phyloP scores from a whole-genome alignment of 2,888 invertebrate species.

The Latheticus oryzae region DNA sequence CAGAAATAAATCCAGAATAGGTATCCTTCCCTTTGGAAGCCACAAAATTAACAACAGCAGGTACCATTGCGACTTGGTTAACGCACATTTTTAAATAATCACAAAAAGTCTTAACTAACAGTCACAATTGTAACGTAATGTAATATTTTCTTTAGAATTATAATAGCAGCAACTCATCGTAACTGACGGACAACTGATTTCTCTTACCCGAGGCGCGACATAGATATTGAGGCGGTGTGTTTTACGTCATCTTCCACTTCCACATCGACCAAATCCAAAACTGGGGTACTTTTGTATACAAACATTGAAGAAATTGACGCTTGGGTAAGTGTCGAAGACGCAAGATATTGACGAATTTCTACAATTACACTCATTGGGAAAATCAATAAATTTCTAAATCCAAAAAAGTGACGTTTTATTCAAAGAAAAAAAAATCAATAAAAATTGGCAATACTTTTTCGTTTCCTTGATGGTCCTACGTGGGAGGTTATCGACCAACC shows the following conservation, averaged over 20 bases:
- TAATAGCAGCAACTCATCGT: constrained; percentile 23
- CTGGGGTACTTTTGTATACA: constrained; percentile 31
- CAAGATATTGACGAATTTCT: constrained; percentile 1
- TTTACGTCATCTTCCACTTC: constrained; percentile 54
- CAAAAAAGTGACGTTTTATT: too few relatives aligned
- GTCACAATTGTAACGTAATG: constrained; percentile 5
- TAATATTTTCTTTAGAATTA: too few relatives aligned
- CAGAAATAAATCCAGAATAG: constrained; percentile 63
- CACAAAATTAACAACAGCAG: constrained; percentile 64
- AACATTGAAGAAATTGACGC: constrained; percentile 15
- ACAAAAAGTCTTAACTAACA: constrained; percentile 17
- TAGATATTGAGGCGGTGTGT: constrained; percentile 50
- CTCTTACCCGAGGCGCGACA: constrained; percentile 46
- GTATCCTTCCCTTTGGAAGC: constrained; percentile 63
- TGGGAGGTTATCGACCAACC: constrained; percentile 17
- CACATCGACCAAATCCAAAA: constrained; percentile 35
- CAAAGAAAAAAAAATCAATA: too few relatives aligned
- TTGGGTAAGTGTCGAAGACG: constrained; percentile 4
- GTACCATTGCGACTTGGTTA: constrained; percentile 63
- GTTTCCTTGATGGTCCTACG: constrained; percentile 10
- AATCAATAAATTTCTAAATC: too few relatives aligned
- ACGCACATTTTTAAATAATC: constrained; percentile 59
- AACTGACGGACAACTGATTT: constrained; percentile 47
- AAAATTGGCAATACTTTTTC: constrained; percentile 3
- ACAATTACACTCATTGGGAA: too few relatives aligned